Evolutionary conservation across 64 coral and sea anemone genomes (phyloP).

Genomic region (Anthopleura sola): DNA sequence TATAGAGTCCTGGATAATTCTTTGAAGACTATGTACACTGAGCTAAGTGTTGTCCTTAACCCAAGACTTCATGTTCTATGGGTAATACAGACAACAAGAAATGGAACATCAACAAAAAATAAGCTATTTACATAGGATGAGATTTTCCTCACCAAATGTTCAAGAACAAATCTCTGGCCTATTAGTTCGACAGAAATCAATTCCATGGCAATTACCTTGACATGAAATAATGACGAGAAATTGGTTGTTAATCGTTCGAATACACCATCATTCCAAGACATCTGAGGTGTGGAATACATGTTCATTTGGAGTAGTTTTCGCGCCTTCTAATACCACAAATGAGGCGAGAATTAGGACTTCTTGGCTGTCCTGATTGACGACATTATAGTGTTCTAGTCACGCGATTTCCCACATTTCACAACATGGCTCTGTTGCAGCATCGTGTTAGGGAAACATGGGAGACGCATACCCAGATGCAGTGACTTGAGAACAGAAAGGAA

Average conservation of each 20-base stretch:
- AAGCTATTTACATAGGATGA: not conserved
- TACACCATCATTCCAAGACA: not conserved
- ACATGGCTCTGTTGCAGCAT: not conserved
- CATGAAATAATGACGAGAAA: not conserved
- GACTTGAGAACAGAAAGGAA: conserved; percentile 51
- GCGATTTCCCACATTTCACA: not conserved
- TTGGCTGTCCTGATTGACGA: not conserved
- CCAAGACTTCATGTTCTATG: not conserved
- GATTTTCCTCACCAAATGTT: not conserved
- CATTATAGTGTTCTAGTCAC: not conserved
- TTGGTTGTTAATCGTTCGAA: not conserved
- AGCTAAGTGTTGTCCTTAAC: not conserved
- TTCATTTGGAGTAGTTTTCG: not conserved
- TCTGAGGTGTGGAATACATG: not conserved
- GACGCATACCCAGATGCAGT: conserved; percentile 19
- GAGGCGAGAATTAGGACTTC: not conserved
- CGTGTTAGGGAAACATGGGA: not conserved
- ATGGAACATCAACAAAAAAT: conserved; percentile 14
- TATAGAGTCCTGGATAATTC: too few species aligned
- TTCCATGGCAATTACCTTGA: conserved; percentile 5
- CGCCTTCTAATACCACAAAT: not conserved
- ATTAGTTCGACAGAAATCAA: not conserved
- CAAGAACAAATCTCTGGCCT: not conserved
- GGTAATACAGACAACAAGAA: not conserved
- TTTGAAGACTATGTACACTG: too few species aligned